phyloP scores from a whole-genome alignment of 2,113 vertebrate genomes.

The Delphinapterus leucas region DNA sequence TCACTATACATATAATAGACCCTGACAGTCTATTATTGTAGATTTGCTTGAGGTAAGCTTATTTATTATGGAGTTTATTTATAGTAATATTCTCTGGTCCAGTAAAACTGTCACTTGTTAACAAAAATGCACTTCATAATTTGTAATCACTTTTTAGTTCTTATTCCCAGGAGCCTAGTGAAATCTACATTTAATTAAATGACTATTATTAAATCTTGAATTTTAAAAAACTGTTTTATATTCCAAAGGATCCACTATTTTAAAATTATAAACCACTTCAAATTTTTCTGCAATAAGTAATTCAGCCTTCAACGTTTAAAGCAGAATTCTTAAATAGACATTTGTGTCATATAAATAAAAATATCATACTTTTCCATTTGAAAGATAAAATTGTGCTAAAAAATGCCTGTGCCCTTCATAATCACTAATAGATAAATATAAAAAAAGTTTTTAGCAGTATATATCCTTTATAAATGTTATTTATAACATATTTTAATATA shows the following conservation, averaged over 20 bases:
- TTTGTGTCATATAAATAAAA: slow-evolving; percentile 31
- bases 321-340: slow-evolving; percentile 32
- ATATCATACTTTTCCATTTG: not conserved
- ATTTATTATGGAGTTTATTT: slow-evolving; percentile 50
- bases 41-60: slow-evolving; percentile 33
- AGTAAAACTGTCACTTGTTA: slow-evolving; percentile 54
- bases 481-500: not conserved
- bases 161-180: slow-evolving; percentile 64
- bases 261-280: slow-evolving; percentile 47
- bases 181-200: slow-evolving; percentile 54
- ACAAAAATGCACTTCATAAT: slow-evolving; percentile 57
- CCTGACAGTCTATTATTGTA: slow-evolving; percentile 23
- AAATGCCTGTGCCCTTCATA: not conserved
- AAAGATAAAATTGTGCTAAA: not conserved
- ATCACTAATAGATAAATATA: not conserved
- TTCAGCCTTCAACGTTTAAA: slow-evolving; percentile 45
- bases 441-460: not conserved
- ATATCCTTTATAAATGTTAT: not conserved
- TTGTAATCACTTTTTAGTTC: slow-evolving; percentile 68
- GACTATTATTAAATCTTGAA: slow-evolving; percentile 52
- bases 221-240: not conserved
- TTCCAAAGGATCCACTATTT: slow-evolving; percentile 43
- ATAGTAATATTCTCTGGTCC: not conserved
- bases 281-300: slow-evolving; percentile 51
- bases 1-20: not conserved